These are phyloP conservation scores for Heliothis virescens DNA, from an alignment of 1,140 invertebrate species.

Conservation along the genomic window DNA sequence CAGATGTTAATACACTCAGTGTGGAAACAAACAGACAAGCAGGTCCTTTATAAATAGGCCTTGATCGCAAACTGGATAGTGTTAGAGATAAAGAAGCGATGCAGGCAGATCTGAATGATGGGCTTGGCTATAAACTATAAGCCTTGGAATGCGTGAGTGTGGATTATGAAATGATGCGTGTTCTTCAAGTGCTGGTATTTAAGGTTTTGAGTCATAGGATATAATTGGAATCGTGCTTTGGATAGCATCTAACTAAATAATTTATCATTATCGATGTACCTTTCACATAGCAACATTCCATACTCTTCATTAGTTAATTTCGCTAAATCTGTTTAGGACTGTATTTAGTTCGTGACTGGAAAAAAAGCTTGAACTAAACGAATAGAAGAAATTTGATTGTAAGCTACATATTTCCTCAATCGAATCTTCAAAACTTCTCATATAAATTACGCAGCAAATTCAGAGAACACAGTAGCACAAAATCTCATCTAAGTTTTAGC, in stretches of 20 bases:
- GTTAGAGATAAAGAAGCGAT: slow-evolving; percentile 6
- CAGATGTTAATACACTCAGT: slow-evolving; percentile 12
- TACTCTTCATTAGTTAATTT: too few species aligned
- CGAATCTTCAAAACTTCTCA: not conserved
- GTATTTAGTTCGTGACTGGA: too few species aligned
- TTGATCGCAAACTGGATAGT: slow-evolving; percentile 21
- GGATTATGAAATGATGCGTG: not conserved
- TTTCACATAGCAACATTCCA: too few species aligned
- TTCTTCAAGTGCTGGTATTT: slow-evolving; percentile 2
- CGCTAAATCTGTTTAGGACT: too few species aligned
- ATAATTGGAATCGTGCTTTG: not conserved
- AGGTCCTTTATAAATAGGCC: slow-evolving; percentile 27
- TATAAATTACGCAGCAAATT: slow-evolving; percentile 4
- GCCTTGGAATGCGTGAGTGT: not conserved
- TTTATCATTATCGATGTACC: too few species aligned
- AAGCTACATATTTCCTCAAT: not conserved
- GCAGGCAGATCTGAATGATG: slow-evolving; percentile 21
- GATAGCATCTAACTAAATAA: too few species aligned
- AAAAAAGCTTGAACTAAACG: too few species aligned
- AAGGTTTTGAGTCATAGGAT: not conserved
- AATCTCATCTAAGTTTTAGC: slow-evolving; percentile 32
- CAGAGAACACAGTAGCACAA: not conserved
- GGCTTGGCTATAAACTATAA: slow-evolving; percentile 22
- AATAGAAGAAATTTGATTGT: not conserved
- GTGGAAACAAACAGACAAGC: slow-evolving; percentile 8